Base-by-base conservation (phyloP, 1,140 invertebrate genomes). In the Scaptomyza graminum region DNA sequence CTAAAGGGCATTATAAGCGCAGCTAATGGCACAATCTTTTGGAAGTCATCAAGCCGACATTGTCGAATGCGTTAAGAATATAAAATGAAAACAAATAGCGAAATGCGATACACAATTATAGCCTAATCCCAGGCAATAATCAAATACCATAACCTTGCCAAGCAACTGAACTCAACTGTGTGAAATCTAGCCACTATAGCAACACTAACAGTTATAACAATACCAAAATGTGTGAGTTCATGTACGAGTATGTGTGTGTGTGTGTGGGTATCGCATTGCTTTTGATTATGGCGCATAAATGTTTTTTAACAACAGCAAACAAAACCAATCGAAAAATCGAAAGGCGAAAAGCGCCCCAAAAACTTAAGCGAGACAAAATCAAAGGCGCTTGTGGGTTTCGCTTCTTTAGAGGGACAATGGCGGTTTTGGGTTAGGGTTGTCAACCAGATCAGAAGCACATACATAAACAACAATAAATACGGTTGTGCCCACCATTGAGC, bases 381-480 rank as follows among this genome's bases (percentile, higher is more conserved):
- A 80, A 76, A 85, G 76, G 72, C 52, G 64, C 69, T 77, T 81
- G 74, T 65, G 76, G 76, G 79, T 71, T 80, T 66, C 51, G 43
- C 31, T 34, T 34, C 31, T 9, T 34, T 43, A 61, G 61, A 1
- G 55, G 55, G 55, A 57, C 55, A 57, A 57, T 31, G 55, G 25
- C 22, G 25, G 41, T 22, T 15, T 31, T 5, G 28, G 46, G 78
- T 51, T 59, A 63, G 66, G 63, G 64, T 66, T 59, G 61, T 55
- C 47, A 78, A 46, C 54, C 56, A 66, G 70, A 79, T 77, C 56
- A 52, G 2, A 52, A 49, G 59, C 62, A 76, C 72, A 87, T 87
- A 76, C 72, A 87, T 87, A 87, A 87, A 88, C 83, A 87, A 82
- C 82, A 88, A 87, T 87, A 87, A 87, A 87, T 79, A 88, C 83